Base-by-base conservation (phyloP, 2,113 vertebrate species). In the Melanerpes aurifrons region DNA sequence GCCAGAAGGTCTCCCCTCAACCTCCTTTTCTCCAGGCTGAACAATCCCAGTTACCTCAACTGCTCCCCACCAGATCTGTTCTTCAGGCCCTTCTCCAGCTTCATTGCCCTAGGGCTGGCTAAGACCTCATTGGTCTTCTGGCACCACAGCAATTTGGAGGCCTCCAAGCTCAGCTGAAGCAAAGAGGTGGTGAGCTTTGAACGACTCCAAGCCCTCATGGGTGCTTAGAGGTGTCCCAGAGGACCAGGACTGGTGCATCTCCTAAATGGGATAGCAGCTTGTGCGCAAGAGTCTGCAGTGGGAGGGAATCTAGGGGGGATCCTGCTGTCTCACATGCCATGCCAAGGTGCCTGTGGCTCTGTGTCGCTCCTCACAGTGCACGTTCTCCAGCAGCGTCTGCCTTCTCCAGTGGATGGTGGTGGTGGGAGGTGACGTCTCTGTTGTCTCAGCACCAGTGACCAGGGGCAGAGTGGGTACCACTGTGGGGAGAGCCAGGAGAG, bases 321-420 rank as follows among this genome's bases (percentile, higher is more conserved):
- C 40, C 20, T 2, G 6, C 61, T 63, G 15, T 58, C 97, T 98
- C 96, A 98, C 98, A 1, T 91, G 96, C 98, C 98, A 98, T 1
- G 12, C 32, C 0, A 26, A 8, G 13, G 83, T 28, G 9, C 50
- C 80, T 3, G 2, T 31, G 32, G 93, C 87, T 64, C 73, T 93
- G 86, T 97, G 94, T 75, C 97, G 78, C 90, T 98, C 94, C 92
- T 98, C 92, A 7, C 98, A 98, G 82, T 0, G 75, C 79, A 95
- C 61, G 1, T 85, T 43, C 45, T 48, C 78, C 86, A 93, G 92
- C 50, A 25, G 37, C 0, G 91, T 97, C 77, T 45, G 91, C 31
- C 85, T 97, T 54, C 40, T 67, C 98, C 98, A 98, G 18, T 19
- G 66, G 32, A 98, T 69, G 58, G 80, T 45, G 32, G 97, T 98